Base-by-base conservation (phyloP, 2,888 invertebrate genomes). In the Ichneumon xanthorius region DNA sequence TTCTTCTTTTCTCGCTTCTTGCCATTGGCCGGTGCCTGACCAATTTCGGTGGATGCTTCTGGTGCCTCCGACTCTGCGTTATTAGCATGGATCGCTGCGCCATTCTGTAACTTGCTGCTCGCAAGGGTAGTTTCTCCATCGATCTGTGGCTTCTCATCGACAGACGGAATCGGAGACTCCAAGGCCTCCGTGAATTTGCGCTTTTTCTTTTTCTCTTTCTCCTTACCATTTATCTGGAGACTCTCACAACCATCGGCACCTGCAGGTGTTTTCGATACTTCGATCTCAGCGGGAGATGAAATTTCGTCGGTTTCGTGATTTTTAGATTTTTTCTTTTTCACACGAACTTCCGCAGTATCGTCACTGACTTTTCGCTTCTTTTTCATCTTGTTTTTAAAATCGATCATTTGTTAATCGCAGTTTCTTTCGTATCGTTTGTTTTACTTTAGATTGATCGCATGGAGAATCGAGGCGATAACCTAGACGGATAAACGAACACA, bases 341-440 rank as follows among this genome's bases (percentile, higher is more conserved):
- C 67, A 26, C 40, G 22, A 73, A 48, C 14, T 30, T 53, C 78
- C 22, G 58, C 63, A 9, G 71, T 40, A 4, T 14, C 26, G 5
- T 80, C 72, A 22, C 16, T 61, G 4, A 73, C n/a, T 85, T 87
- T 88, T 75, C 80, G 82, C 50, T 80, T 87, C 40, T 86, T 86
- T 63, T 84, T 88, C 72, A 53, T 80, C 30, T 86, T 77, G 48
- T 65, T 76, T 14, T 48, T 65, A 7, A 37, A 26, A 14, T 45
- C 53, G 40, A 67, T 72, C 71, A 65, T 73, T 63, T 75, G 33
- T 37, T 72, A 63, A 75, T 70, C 61, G 72, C 68, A 26, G 14
- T 16, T 16, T 16, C 2, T 63, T 63, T 30, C n/a, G 5, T 2
- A 63, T 30, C 33, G 30, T 63, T 63, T 63, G 16, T 30, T 6